Base-by-base conservation (phyloP, 2,888 invertebrate species). In the Meloe dianella region DNA sequence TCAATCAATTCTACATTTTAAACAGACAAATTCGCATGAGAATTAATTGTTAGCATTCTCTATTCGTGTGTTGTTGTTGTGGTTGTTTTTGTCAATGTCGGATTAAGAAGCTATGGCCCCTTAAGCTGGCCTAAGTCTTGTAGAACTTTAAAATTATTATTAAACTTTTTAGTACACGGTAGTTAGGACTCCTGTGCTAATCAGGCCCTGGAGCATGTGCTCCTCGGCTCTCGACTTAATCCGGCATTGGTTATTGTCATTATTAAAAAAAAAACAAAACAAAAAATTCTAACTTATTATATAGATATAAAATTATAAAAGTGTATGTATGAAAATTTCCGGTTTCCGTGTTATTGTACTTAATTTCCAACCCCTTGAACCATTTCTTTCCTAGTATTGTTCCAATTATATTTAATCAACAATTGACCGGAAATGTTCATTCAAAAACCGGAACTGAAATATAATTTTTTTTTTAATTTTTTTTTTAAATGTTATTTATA, bases 401-500 rank as follows among this genome's bases (percentile, higher is more conserved):
- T 22, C 30, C 35, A 57, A 63, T 63, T 57, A 57, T 27, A 57
- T 27, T 35, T 59, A 65, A 64, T 27, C 51, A 41, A 30, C 65
- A 51, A 65, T 57, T 41, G 61, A 61, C 65, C 61, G 61, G 54
- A 61, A 30, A 29, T 41, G 24, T 38, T 61, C 30, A 38, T 57
- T 59, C 38, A n/a, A n/a, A 57, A 65, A 61, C 63, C 61, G 60
- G 56, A 58, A 24, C 17, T 64, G 35, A 30, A 14, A 24, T 20
- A 17, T 35, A 22, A 54, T 1, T 35, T 22, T 29, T 2, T 22
- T 22, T n/a, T 5, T n/a, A n/a, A 20, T 17, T 12, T 41, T 41
- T 41, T 7, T n/a, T 41, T 17, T 1, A 6, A 17, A 1, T 41
- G 20, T 17, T 27, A 62, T 22, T 24, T 1, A 59, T 51, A 96